phyloP scores from a whole-genome alignment of 2,888 invertebrate genomes.

The Ischnura elegans region DNA sequence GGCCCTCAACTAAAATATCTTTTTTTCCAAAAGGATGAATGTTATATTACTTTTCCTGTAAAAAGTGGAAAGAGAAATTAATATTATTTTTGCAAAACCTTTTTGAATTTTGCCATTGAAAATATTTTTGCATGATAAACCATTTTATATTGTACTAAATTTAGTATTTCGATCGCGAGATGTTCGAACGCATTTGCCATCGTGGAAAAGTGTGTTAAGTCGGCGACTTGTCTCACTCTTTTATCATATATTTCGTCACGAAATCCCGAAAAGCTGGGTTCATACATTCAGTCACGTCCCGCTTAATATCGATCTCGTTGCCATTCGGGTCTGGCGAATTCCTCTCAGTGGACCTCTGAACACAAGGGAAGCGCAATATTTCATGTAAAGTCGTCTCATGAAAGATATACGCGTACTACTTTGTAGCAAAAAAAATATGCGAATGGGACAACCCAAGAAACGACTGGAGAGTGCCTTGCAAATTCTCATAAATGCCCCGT shows the following conservation, averaged over 20 bases:
- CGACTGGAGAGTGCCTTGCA: background rate
- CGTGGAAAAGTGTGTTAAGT: background rate
- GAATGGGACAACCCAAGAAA: background rate
- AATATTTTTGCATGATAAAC: too few species aligned
- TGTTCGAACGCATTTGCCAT: too few species aligned
- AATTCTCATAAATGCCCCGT: conserved; percentile 26
- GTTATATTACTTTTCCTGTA: too few species aligned
- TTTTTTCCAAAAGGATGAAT: too few species aligned
- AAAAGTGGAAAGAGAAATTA: too few species aligned
- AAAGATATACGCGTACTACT: background rate
- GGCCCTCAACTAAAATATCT: too few species aligned
- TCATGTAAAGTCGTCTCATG: conserved; percentile 19
- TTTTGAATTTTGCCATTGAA: too few species aligned
- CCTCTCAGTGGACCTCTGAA: background rate
- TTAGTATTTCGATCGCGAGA: too few species aligned
- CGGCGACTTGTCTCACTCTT: background rate
- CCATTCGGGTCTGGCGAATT: background rate
- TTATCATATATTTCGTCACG: background rate
- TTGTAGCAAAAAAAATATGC: background rate
- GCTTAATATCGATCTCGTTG: background rate
- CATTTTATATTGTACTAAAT: too few species aligned
- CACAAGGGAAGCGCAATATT: background rate
- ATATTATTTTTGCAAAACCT: too few species aligned
- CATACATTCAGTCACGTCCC: background rate
- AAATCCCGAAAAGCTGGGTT: background rate